phyloP scores from a whole-genome alignment of 2,113 vertebrate species.

The Paraplagusia blochii region DNA sequence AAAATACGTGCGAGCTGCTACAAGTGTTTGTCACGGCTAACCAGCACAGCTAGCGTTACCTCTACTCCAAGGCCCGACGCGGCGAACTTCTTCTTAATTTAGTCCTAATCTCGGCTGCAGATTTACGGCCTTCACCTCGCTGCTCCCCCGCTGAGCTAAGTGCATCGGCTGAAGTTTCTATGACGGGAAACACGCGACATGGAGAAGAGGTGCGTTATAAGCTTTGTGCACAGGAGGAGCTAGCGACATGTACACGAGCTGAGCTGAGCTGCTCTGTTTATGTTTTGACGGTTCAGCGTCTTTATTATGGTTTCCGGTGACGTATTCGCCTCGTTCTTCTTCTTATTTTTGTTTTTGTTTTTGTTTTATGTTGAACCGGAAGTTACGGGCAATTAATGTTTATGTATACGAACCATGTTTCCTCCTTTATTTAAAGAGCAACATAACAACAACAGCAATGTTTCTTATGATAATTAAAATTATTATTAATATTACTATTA shows the following conservation, averaged over 20 bases:
- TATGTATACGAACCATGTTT: neutral
- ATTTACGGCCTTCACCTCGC: constrained; percentile 45
- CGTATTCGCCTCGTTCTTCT: constrained; percentile 9
- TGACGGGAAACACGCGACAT: constrained; percentile 49
- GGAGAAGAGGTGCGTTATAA: constrained; percentile 23
- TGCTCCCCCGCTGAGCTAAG: constrained; percentile 34
- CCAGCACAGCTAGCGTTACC: constrained; percentile 61
- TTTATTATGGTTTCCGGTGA: constrained; percentile 62
- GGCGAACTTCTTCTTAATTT: constrained; percentile 62
- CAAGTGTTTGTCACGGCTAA: constrained; percentile 28
- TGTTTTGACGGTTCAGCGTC: constrained; percentile 73
- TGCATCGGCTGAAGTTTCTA: constrained; percentile 22
- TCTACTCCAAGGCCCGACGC: constrained; percentile 71
- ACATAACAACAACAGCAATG: too few relatives aligned
- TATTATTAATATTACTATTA: too few relatives aligned
- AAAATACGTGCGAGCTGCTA: neutral
- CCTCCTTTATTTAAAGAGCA: too few relatives aligned
- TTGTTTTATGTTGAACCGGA: constrained; percentile 35
- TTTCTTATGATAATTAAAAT: too few relatives aligned
- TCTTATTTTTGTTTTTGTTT: neutral
- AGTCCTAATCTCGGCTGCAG: constrained; percentile 69
- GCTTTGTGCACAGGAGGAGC: constrained; percentile 9
- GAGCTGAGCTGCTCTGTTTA: constrained; percentile 73
- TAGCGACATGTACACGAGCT: constrained; percentile 42
- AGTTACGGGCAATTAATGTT: constrained; percentile 11